Evolutionary conservation across 2,113 vertebrate genomes (phyloP).

Genomic region (Rhinoderma darwinii): DNA sequence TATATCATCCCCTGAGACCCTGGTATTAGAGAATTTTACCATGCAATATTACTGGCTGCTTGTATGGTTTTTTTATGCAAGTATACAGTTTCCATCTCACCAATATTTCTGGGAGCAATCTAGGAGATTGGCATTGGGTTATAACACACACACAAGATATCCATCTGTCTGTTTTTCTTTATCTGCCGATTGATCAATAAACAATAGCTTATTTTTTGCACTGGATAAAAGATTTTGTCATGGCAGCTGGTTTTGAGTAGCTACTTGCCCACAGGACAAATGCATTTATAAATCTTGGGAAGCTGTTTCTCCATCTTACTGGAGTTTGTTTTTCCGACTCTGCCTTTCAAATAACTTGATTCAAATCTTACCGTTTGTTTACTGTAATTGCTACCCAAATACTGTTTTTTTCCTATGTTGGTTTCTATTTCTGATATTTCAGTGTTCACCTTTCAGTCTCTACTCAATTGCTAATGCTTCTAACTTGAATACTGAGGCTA

Average conservation of each 20-base stretch:
- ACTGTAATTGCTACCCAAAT: slow-evolving; percentile 44
- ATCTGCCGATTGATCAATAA: slow-evolving; percentile 56
- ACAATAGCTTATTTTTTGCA: slow-evolving; percentile 58
- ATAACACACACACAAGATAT: slow-evolving; percentile 45
- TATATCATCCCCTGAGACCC: not conserved
- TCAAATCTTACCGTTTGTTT: slow-evolving; percentile 52
- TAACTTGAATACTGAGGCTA: not conserved
- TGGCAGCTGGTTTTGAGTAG: slow-evolving; percentile 60
- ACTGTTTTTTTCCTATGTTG: slow-evolving; percentile 42
- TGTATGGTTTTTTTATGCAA: slow-evolving; percentile 34
- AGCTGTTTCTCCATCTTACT: slow-evolving; percentile 46
- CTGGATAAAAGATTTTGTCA: slow-evolving; percentile 58
- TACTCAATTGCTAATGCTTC: slow-evolving; percentile 23
- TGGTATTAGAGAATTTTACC: not conserved
- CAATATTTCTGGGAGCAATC: slow-evolving; percentile 47
- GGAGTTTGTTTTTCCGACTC: slow-evolving; percentile 49
- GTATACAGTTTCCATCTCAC: slow-evolving; percentile 12
- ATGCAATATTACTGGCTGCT: slow-evolving; percentile 29
- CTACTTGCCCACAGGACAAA: slow-evolving; percentile 59
- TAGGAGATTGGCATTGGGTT: slow-evolving; percentile 53
- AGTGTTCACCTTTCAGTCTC: slow-evolving; percentile 10
- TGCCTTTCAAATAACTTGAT: slow-evolving; percentile 52
- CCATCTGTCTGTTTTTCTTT: slow-evolving; percentile 46
- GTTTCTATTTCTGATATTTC: slow-evolving; percentile 39
- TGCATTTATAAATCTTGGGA: slow-evolving; percentile 58